These are phyloP conservation scores for Crotalus helleri DNA, from an alignment of 2,113 vertebrate species.

Conservation along the genomic window DNA sequence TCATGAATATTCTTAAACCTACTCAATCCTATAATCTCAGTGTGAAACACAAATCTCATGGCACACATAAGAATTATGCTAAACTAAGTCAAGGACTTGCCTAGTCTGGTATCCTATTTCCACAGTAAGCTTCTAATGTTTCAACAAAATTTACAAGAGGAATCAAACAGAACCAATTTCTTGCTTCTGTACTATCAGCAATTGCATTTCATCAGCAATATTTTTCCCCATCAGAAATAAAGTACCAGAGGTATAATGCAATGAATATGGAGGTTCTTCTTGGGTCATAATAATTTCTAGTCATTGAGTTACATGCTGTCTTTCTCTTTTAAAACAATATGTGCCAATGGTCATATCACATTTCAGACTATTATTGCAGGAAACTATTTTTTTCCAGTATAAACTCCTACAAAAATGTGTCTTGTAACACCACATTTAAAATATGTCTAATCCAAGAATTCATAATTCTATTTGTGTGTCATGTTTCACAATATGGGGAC, in stretches of 20 bases:
- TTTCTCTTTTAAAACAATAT: neutral
- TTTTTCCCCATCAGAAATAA: neutral
- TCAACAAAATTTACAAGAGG: neutral
- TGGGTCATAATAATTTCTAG: neutral
- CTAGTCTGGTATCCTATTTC: neutral
- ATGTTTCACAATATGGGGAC: neutral
- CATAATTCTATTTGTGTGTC: neutral
- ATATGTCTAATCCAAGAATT: neutral
- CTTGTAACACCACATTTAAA: neutral
- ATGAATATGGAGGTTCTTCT: neutral
- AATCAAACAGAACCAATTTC: neutral
- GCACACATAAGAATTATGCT: neutral
- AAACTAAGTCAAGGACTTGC: neutral
- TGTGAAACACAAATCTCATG: neutral
- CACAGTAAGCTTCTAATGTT: neutral
- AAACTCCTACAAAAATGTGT: neutral
- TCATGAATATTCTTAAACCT: neutral
- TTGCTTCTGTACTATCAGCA: neutral
- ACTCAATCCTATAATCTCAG: neutral
- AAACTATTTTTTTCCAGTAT: neutral
- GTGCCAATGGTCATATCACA: neutral
- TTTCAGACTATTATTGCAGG: neutral
- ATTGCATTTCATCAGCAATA: neutral
- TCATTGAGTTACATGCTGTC: neutral
- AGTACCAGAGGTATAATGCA: neutral